Base-by-base conservation (phyloP, 2,888 invertebrate genomes). In the Schrankia costaestrigalis region DNA sequence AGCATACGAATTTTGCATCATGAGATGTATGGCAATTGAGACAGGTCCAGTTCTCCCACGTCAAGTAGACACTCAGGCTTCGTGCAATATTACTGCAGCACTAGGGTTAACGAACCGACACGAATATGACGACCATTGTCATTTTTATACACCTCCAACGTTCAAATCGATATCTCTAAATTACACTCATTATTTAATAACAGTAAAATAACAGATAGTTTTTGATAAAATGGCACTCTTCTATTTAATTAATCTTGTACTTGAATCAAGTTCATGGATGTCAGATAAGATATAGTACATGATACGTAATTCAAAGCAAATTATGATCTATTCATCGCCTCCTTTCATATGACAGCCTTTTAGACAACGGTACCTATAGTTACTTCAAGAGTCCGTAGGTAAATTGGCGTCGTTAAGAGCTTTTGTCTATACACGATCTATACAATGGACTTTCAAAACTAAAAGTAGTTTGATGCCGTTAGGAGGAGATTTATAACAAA, bases 11-110 rank as follows among this genome's bases (percentile, higher is more conserved):
- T 56, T 61, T 47, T 55, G 58, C 57, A 59, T 53, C 55, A 56
- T 65, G 61, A 66, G 65, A 65, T 54, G 61, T 62, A 56, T 32
- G 61, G 55, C 49, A 65, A 63, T 69, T 70, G 75, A 71, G 75
- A 70, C 63, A 63, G 59, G 69, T 73, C 85, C 76, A 74, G 85
- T 84, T 80, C 84, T 75, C 84, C 82, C 82, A 84, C 84, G 79
- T 76, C 69, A 67, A 63, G 64, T 56, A 35, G 61, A 64, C 64
- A 68, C 65, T 44, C 65, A 56, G 49, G 3, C 9, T 59, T 54
- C n/a, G 50, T 50, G 49, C 55, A 47, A 50, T 47, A 62, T 58
- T 61, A 53, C 55, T 55, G 52, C 69, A 59, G 47, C 58, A 58
- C 52, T 52, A 68, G 63, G 78, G 78, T 77, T 75, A 80, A 74